Base-by-base conservation (phyloP, 2,797 vertebrate species). In the Pelochelys cantorii region DNA sequence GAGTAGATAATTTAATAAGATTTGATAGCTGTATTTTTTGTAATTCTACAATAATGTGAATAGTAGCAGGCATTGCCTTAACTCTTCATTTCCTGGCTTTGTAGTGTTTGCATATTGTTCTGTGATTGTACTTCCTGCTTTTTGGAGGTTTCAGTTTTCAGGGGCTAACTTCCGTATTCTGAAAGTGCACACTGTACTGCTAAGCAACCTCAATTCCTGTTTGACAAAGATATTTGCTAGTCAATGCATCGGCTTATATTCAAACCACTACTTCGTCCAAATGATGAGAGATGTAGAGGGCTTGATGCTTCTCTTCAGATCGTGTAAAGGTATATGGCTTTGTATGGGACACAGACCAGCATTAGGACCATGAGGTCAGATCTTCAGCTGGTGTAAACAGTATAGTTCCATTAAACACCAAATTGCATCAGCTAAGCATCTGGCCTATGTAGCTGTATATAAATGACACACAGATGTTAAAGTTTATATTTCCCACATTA, bases 301-400 rank as follows among this genome's bases (percentile, higher is more conserved):
- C 71, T 86, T 94, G 23, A 42, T 83, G 11, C 22, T 90, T 23
- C 77, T 90, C 79, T 92, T 60, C 54, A 4, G 12, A 15, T 48
- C 31, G 3, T 88, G 34, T 91, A 87, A 88, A 48, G 42, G 88
- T 90, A 10, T 71, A 37, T 71, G 18, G 20, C 34, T 71, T 62
- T 37, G n/a, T 71, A 71, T 86, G 84, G 27, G 42, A 96, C 83
- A 91, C 89, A 92, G 56, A 82, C 57, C 83, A 81, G 83, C 31
- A 86, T 42, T 37, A 83, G 91, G 8, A 48, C 48, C 6, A 57
- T 17, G 60, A 89, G 90, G 85, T n/a, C 14, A 92, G 56, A 89
- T 80, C 54, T 42, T 82, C 68, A 14, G 92, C 54, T 11, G 83
- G 22, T n/a, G 53, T 86, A 68, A 89, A 86, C 10, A 55, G 42